These are phyloP conservation scores for Phalera bucephala DNA, from an alignment of 2,888 invertebrate species.

Conservation along the genomic window DNA sequence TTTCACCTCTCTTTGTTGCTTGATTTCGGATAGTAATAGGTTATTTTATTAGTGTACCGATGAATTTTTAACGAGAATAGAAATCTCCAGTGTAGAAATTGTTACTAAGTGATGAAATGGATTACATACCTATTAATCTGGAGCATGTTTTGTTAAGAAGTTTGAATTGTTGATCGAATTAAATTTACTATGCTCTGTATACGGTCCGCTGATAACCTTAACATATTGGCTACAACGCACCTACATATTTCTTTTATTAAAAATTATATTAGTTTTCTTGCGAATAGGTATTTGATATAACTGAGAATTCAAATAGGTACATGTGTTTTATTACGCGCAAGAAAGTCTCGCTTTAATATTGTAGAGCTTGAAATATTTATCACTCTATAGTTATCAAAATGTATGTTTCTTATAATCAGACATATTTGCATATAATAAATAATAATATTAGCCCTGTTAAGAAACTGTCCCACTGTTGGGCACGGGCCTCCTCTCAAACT, in stretches of 20 bases:
- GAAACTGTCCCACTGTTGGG: too few relatives aligned
- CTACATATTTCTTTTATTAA: conserved; percentile 9
- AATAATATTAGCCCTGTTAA: too few relatives aligned
- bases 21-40: conserved; percentile 80
- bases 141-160: conserved; percentile 37
- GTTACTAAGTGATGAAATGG: conserved; percentile 26
- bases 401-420: too few relatives aligned
- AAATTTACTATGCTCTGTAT: conserved; percentile 41
- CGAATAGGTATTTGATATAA: neutral
- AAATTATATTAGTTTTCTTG: neutral
- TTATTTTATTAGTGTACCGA: conserved; percentile 78
- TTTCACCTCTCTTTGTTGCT: conserved; percentile 80
- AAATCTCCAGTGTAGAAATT: conserved; percentile 56
- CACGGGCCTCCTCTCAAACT: too few relatives aligned
- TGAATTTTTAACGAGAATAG: conserved; percentile 68
- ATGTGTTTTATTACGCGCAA: too few relatives aligned
- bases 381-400: too few relatives aligned
- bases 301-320: neutral
- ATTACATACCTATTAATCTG: conserved; percentile 38
- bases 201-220: conserved; percentile 39
- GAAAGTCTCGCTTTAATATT: too few relatives aligned
- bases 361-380: too few relatives aligned
- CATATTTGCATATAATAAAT: too few relatives aligned
- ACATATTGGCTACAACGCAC: conserved; percentile 10
- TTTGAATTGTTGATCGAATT: conserved; percentile 44